These are phyloP conservation scores for Ondatra zibethicus DNA, from an alignment of 2,113 vertebrate genomes.

Conservation along the genomic window DNA sequence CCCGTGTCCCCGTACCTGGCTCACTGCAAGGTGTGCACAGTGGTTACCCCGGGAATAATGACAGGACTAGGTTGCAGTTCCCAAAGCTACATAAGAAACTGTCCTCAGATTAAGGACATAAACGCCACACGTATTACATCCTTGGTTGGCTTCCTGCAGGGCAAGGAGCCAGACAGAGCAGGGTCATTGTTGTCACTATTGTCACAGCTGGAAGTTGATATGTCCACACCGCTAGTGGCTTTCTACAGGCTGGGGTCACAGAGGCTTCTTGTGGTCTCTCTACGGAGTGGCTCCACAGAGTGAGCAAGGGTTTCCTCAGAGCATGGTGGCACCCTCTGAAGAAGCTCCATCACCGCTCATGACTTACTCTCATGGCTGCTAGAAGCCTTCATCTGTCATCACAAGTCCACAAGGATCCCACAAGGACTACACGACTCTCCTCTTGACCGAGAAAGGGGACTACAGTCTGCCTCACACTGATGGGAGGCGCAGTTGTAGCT, in stretches of 20 bases:
- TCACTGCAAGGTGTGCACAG: not conserved
- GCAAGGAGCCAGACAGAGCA: not conserved
- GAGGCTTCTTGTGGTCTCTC: not conserved
- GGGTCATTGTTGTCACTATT: not conserved
- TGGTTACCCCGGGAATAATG: not conserved
- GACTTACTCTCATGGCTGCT: not conserved
- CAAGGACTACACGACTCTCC: not conserved
- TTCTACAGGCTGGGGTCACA: not conserved
- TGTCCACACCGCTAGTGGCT: not conserved
- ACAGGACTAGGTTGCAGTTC: rapidly evolving
- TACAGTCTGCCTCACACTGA: not conserved
- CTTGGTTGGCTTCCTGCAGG: not conserved
- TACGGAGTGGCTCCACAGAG: rapidly evolving
- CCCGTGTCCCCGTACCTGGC: too few relatives aligned
- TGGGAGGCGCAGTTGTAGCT: not conserved
- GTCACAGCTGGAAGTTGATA: not conserved
- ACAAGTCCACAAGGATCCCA: not conserved
- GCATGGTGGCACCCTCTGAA: not conserved
- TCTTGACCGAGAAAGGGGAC: too few relatives aligned
- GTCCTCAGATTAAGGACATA: rapidly evolving
- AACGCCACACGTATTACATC: rapidly evolving
- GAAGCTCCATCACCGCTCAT: not conserved
- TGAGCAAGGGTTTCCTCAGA: not conserved
- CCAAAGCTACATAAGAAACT: not conserved
- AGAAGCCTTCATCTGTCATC: too few relatives aligned